These are phyloP conservation scores for Gallinago undulata DNA, from an alignment of 2,113 vertebrate genomes.

Conservation along the genomic window DNA sequence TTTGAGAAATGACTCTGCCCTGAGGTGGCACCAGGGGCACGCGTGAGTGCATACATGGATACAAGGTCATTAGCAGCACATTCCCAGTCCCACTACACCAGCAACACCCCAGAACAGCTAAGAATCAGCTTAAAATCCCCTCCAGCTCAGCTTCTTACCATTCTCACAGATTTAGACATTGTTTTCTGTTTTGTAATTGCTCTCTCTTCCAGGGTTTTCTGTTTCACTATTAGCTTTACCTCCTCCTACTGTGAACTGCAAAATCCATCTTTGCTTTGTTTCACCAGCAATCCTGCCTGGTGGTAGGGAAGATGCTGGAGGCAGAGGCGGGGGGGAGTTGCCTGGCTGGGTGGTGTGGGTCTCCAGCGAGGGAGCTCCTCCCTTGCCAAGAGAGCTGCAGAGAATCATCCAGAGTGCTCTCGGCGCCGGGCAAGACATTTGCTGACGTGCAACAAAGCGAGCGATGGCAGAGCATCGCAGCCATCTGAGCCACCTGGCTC, in stretches of 20 bases:
- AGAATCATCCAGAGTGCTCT: background rate
- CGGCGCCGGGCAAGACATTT: background rate
- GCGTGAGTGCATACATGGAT: background rate
- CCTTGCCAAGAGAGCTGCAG: background rate
- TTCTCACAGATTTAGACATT: background rate
- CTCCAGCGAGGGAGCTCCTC: background rate
- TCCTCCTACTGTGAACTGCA: background rate
- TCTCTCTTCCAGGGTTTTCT: background rate
- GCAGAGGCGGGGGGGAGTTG: background rate
- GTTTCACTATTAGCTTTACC: background rate
- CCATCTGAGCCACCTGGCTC: background rate
- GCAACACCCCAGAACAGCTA: background rate
- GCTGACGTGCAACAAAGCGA: accelerated
- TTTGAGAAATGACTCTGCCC: background rate
- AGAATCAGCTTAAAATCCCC: background rate
- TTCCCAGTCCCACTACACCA: background rate
- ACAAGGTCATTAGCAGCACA: background rate
- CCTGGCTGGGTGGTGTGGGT: background rate
- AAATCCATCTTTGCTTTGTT: background rate
- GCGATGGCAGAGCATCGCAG: background rate
- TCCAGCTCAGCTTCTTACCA: background rate
- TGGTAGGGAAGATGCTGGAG: background rate
- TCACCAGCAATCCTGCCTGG: background rate
- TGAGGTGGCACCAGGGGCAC: background rate
- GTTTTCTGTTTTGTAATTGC: background rate